Conservation (phyloP, 2,113 vertebrate species). For the Hippocampus zosterae region DNA sequence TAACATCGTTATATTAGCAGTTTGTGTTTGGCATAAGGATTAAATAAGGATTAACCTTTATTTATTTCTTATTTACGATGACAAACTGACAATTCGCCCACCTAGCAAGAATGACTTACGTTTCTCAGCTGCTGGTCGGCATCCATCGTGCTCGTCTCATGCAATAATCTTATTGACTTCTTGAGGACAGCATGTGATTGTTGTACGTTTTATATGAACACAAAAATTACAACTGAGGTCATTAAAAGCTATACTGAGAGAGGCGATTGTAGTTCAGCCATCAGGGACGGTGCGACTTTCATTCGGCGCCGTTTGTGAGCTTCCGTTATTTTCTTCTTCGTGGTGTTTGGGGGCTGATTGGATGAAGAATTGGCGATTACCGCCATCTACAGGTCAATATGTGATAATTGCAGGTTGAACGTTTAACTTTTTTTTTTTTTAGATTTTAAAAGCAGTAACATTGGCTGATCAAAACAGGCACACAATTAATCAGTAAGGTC, state of each 20-base stretch:
- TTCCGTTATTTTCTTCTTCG: neutral
- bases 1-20: too few species aligned
- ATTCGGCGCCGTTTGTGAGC: neutral
- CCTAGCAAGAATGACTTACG: neutral
- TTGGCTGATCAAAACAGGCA: too few species aligned
- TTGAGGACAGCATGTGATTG: neutral
- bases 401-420: too few species aligned
- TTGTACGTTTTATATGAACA: neutral
- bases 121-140: slow-evolving; percentile 8
- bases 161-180: neutral
- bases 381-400: neutral
- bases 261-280: neutral
- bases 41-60: too few species aligned
- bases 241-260: neutral
- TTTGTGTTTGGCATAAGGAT: too few species aligned
- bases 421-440: too few species aligned
- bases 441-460: too few species aligned
- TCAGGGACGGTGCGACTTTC: neutral
- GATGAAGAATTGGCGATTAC: neutral
- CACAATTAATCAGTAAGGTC: too few species aligned
- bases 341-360: neutral
- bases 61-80: too few species aligned
- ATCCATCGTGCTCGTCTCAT: slow-evolving; percentile 1
- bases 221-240: too few species aligned
- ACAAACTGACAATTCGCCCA: too few species aligned